Percentiles rank a stretch among this genome's conserved stretches.
Conservation (phyloP, 2,888 invertebrate species). For the Mythimna pallens region DNA sequence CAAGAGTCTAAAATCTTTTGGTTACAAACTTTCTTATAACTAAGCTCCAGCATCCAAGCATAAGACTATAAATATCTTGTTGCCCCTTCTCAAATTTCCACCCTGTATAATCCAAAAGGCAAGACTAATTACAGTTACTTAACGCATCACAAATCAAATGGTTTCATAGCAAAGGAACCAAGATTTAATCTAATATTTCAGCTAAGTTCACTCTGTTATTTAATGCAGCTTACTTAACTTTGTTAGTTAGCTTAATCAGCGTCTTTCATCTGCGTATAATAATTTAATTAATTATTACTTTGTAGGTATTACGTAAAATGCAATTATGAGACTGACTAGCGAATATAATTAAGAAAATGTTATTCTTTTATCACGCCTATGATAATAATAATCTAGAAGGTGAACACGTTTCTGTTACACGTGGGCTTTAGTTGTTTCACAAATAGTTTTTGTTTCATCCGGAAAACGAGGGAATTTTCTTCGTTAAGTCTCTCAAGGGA, state of each 20-base stretch:
- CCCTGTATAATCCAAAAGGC: neutral
- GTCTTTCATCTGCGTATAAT: constrained; percentile 50
- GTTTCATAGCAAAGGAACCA: constrained; percentile 29
- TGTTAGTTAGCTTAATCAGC: constrained; percentile 46
- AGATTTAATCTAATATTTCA: constrained; percentile 40
- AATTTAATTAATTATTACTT: constrained; percentile 47
- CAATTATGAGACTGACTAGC: constrained; percentile 45
- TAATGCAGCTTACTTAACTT: constrained; percentile 44
- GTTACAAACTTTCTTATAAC: neutral
- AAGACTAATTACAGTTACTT: constrained; percentile 19
- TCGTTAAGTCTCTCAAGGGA: neutral
- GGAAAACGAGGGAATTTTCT: neutral
- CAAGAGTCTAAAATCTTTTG: neutral
- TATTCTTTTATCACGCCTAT: constrained; percentile 37
- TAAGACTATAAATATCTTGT: neutral
- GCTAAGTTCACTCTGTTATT: constrained; percentile 39
- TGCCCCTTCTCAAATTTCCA: constrained; percentile 2
- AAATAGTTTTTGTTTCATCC: neutral
- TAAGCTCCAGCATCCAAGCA: neutral
- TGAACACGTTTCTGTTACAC: constrained; percentile 33
- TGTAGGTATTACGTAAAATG: constrained; percentile 54
- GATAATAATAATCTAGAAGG: constrained; percentile 31
- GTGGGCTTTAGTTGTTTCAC: constrained; percentile 5
- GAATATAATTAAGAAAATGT: constrained; percentile 44
- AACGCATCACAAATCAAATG: constrained; percentile 23